Base-by-base conservation (phyloP, 1,140 invertebrate species). In the Bilobella aurantiaca region DNA sequence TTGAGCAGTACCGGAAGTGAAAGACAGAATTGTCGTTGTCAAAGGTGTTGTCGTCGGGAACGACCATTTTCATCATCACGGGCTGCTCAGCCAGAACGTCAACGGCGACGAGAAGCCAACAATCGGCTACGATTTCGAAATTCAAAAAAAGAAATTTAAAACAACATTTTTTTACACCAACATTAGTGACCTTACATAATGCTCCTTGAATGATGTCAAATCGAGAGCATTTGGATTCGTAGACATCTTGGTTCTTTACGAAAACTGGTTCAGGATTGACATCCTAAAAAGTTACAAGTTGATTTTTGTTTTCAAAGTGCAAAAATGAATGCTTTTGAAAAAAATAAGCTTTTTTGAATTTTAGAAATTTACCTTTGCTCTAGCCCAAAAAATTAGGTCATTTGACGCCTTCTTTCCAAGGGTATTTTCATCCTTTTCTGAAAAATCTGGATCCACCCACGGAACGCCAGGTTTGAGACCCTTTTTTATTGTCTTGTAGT, bases 41-140 rank as follows among this genome's bases (percentile, higher is more conserved):
- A 72, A 85, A 85, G 65, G 74, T 75, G 71, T 85, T 84, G 71
- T 84, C 81, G 29, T 78, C 77, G 3, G 81, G 80, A 3, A 85
- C 82, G 56, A 86, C 82, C 29, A 30, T 30, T 30, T 23, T 23
- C 49, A 12, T 18, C 21, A 53, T 5, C 5, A 23, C 49, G 5
- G 49, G 23, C 21, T 53, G 49, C 21, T 53, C 49, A 23, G 49
- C 49, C 5, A 53, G 14, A 5, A 53, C 49, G 23, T 53, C 49
- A 53, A 53, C 21, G 49, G 49, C 14, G 3, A 53, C 49, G 8
- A 53, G 49, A 12, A 53, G 25, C 49, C 49, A 53, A 23, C 49
- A 53, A 53, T 53, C 49, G 8, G 49, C 49, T 53, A 53, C 14
- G 5, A 53, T 18, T 42, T 8, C 18, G 3, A 53, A 53, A 23